Evolutionary conservation across 2,113 vertebrate species (phyloP), one percentile per base, ranked within the genome.

Genomic region (Triplophysa tibetana): DNA sequence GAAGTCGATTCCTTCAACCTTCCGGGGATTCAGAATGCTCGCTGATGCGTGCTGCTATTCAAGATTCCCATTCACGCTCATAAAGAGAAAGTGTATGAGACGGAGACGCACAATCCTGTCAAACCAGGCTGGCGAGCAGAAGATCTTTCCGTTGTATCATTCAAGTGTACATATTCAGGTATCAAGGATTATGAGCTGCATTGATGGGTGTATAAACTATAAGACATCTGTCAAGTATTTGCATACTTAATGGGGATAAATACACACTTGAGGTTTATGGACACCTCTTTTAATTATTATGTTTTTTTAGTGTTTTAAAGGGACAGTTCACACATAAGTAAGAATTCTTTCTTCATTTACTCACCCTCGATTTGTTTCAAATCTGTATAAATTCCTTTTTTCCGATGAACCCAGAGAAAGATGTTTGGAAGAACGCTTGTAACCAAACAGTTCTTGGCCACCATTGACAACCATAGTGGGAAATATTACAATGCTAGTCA

Each of bases 1-100:
- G 73, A 75, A 48, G 54, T 66, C 14, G 17, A 67, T 70, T 54
- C 54, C 64, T 56, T 79, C 79, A 67, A 19, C 72, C 61, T 38
- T 16, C 12, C 29, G 33, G 26, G 23, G 65, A 62, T 76, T 58
- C 48, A 26, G n/a, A 7, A 61, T 43, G 72, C 43, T 33, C 56
- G 10, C 56, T 43, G 56, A 74, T 61, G 56, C 72, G 60, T 73
- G 52, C 70, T 41, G 14, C 56, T 74, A 26, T 61, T 61, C 56
- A 74, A 74, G 56, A 74, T 74, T 56, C 14, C 70, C 14, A 43
- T 61, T 62, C 38, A 74, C 24, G 14, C 72, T 74, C 56, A 74
- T 74, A 58, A 74, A 74, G 58, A 62, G 21, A 61, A 38, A 74
- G 45, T 1, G 56, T 45, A 74, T 19, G 23, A 41, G 72, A 74